Percentiles rank a stretch among this genome's conserved stretches.
Conservation (phyloP, 2,797 vertebrate species). For the Hoplostethus mediterraneus region DNA sequence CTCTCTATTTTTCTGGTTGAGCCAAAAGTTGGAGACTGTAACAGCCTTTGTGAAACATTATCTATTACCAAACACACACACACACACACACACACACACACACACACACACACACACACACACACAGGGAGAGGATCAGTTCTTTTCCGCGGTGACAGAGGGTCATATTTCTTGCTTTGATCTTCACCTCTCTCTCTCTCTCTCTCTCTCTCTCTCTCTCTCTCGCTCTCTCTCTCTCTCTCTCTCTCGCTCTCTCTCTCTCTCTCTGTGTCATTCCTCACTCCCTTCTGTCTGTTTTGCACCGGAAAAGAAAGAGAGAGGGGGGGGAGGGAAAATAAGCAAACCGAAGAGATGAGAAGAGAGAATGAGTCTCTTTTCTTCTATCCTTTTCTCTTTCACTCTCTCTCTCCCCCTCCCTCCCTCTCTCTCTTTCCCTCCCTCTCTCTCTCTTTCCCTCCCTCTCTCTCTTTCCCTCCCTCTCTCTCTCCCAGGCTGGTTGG, state of each 20-base stretch:
- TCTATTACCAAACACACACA: slow-evolving; percentile 69
- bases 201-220: neutral
- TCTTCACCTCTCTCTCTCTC: slow-evolving; percentile 67
- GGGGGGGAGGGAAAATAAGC: no score
- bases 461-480: slow-evolving; percentile 30
- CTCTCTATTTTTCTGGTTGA: neutral
- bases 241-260: neutral
- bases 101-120: slow-evolving; percentile 48
- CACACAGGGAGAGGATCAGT: slow-evolving; percentile 61
- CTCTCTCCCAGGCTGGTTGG: slow-evolving; percentile 37
- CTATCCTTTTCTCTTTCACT: no score
- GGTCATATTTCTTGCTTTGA: slow-evolving; percentile 81
- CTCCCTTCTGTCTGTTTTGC: slow-evolving; percentile 48
- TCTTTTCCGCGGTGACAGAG: slow-evolving; percentile 74
- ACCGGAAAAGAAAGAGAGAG: slow-evolving; percentile 39
- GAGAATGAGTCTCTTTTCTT: neutral
- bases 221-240: slow-evolving; percentile 36
- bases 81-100: slow-evolving; percentile 44
- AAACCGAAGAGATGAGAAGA: neutral
- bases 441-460: slow-evolving; percentile 39
- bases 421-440: slow-evolving; percentile 23
- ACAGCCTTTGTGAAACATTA: slow-evolving; percentile 78
- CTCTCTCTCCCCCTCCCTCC: neutral
- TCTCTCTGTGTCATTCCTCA: slow-evolving; percentile 42
- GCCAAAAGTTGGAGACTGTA: slow-evolving; percentile 54